A percentile compares a stretch with the other conserved stretches of the same genome.
phyloP scores from a whole-genome alignment of 2,888 invertebrate species.

The Chorisops tibialis region DNA sequence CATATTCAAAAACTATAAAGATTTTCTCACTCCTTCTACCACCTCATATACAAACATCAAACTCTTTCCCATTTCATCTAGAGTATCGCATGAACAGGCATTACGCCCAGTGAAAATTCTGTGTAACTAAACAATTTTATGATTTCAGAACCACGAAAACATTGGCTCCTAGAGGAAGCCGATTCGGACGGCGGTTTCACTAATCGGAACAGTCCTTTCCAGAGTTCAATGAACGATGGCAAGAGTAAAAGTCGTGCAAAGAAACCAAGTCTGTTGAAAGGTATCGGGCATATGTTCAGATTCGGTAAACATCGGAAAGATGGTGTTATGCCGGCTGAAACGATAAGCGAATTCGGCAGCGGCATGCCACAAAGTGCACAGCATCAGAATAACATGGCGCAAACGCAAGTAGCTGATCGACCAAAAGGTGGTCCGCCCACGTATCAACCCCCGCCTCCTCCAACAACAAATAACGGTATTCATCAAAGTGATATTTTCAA shows the following conservation, averaged over 20 bases:
- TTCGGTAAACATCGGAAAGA: conserved; percentile 63
- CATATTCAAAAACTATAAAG: too few relatives aligned
- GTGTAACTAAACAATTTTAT: background rate
- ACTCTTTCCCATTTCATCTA: too few relatives aligned
- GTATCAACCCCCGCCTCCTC: conserved; percentile 52
- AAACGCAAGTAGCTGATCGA: conserved; percentile 37
- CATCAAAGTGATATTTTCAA: conserved; percentile 52
- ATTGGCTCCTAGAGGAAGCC: conserved; percentile 74
- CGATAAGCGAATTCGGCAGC: conserved; percentile 50
- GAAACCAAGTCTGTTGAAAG: conserved; percentile 73
- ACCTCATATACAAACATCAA: too few relatives aligned
- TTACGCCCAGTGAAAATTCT: background rate
- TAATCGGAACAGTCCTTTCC: conserved; percentile 69
- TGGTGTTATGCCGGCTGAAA: conserved; percentile 47
- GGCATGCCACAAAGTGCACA: conserved; percentile 34
- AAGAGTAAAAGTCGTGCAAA: conserved; percentile 59
- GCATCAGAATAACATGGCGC: conserved; percentile 34
- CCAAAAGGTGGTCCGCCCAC: conserved; percentile 48
- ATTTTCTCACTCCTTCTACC: too few relatives aligned
- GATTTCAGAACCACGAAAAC: conserved; percentile 64
- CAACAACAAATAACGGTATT: conserved; percentile 41
- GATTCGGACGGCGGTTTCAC: conserved; percentile 64
- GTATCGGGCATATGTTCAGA: conserved; percentile 53
- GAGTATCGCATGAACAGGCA: too few relatives aligned
- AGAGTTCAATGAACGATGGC: conserved; percentile 72